These are phyloP conservation scores for Mormyrops attenuatus DNA, from an alignment of 2,797 vertebrate species.

Conservation along the genomic window DNA sequence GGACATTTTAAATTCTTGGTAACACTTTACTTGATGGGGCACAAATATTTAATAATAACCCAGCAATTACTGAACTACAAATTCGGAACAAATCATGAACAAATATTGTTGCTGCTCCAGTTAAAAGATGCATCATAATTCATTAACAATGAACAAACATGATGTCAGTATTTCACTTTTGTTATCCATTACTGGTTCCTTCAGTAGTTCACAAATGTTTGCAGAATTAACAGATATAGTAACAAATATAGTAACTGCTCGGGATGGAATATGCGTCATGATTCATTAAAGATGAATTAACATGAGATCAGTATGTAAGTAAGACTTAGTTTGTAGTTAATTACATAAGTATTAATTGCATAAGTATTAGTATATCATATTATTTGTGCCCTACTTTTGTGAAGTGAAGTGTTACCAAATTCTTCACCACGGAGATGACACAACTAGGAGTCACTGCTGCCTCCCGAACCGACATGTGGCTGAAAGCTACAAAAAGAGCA, in stretches of 20 bases:
- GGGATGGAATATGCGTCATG: not conserved
- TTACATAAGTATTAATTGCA: not conserved
- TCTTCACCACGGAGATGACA: not conserved
- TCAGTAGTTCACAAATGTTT: not conserved
- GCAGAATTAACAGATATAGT: not conserved
- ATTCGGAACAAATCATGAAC: not conserved
- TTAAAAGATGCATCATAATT: not conserved
- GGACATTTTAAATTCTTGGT: not conserved
- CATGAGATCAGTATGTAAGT: not conserved
- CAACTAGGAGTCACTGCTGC: not conserved
- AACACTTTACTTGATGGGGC: not conserved
- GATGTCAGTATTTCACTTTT: not conserved
- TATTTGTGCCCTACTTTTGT: not conserved
- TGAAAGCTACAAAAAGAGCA: not conserved
- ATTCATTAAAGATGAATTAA: not conserved
- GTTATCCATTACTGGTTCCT: not conserved
- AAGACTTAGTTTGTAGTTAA: not conserved
- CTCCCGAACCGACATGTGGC: not conserved
- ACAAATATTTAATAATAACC: not conserved
- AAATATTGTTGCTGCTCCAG: not conserved
- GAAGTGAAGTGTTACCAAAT: not conserved
- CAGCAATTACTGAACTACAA: not conserved
- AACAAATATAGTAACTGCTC: not conserved
- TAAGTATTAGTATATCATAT: not conserved
- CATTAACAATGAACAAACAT: not conserved